A percentile compares a stretch with the other conserved stretches of the same genome.
Evolutionary conservation across 1,140 invertebrate species (phyloP).

Genomic region (Polypedilum vanderplanki): DNA sequence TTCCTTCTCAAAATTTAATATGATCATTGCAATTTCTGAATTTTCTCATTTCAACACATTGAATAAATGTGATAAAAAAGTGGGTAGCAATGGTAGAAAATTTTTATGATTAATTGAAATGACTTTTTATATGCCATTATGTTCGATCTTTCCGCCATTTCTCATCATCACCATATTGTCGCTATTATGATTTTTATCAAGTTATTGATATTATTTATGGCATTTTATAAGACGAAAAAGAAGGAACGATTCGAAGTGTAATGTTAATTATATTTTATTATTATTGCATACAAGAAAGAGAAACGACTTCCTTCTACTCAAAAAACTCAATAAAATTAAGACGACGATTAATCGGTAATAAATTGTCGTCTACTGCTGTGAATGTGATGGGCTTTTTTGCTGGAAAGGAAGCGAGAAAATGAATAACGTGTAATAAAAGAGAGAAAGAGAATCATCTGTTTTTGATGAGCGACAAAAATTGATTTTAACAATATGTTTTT

Average conservation of each 20-base stretch:
- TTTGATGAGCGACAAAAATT: constrained; percentile 18
- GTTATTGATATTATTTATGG: no score
- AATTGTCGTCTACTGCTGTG: constrained; percentile 16
- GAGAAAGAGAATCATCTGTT: constrained; percentile 3
- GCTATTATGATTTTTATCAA: not conserved
- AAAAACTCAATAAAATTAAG: constrained; percentile 19
- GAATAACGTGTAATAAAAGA: not conserved
- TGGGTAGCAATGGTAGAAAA: not conserved
- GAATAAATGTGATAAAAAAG: not conserved
- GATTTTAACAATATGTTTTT: constrained; percentile 12
- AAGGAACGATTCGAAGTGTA: not conserved
- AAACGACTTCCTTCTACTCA: not conserved
- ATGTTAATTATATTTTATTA: constrained; percentile 18
- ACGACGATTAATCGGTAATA: constrained; percentile 17
- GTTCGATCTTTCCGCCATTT: no score
- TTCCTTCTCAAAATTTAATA: not conserved
- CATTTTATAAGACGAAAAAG: no score
- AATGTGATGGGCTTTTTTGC: not conserved
- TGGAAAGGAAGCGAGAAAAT: not conserved
- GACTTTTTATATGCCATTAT: not conserved
- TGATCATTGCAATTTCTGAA: not conserved
- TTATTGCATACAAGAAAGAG: not conserved
- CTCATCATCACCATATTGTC: not conserved
- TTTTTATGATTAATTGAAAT: constrained; percentile 20
- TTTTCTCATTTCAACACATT: not conserved